These are phyloP conservation scores for Ctenicera cuprea DNA, from an alignment of 2,888 invertebrate genomes.

Conservation along the genomic window DNA sequence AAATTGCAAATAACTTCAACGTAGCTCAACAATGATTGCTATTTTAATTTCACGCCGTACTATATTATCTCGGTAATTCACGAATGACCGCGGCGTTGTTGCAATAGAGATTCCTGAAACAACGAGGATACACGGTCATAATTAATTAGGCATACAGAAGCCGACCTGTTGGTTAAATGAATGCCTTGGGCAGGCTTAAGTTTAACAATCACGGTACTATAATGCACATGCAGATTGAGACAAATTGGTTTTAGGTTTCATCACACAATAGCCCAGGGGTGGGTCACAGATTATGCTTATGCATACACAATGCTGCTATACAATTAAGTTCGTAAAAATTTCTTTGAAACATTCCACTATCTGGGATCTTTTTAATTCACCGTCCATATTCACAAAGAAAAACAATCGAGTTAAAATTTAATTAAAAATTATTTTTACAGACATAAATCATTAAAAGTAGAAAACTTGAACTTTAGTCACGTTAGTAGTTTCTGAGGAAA, in stretches of 20 bases:
- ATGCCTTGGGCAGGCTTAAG: slow-evolving; percentile 46
- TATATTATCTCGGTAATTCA: slow-evolving; percentile 28
- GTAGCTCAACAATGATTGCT: slow-evolving; percentile 28
- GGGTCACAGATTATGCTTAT: slow-evolving; percentile 46
- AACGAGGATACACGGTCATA: slow-evolving; percentile 29
- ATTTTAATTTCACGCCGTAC: slow-evolving; percentile 40
- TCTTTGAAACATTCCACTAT: neutral
- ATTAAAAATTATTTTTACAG: no score
- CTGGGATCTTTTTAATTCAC: neutral
- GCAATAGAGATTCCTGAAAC: slow-evolving; percentile 36
- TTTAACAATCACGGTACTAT: slow-evolving; percentile 47
- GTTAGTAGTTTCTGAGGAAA: no score
- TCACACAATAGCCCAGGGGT: slow-evolving; percentile 41
- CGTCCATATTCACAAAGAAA: no score
- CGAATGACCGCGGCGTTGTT: slow-evolving; percentile 22
- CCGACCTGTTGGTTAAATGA: slow-evolving; percentile 44
- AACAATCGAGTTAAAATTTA: no score
- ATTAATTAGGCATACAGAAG: slow-evolving; percentile 47
- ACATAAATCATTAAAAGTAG: no score
- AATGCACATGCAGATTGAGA: slow-evolving; percentile 50
- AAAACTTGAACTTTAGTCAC: no score
- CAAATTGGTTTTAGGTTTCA: slow-evolving; percentile 50
- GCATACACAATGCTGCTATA: slow-evolving; percentile 45
- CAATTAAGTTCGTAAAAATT: slow-evolving; percentile 33
- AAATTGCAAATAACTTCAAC: slow-evolving; percentile 15